Evolutionary conservation across 2,797 vertebrate genomes (phyloP).

Genomic region (Sebastolobus altivelis): DNA sequence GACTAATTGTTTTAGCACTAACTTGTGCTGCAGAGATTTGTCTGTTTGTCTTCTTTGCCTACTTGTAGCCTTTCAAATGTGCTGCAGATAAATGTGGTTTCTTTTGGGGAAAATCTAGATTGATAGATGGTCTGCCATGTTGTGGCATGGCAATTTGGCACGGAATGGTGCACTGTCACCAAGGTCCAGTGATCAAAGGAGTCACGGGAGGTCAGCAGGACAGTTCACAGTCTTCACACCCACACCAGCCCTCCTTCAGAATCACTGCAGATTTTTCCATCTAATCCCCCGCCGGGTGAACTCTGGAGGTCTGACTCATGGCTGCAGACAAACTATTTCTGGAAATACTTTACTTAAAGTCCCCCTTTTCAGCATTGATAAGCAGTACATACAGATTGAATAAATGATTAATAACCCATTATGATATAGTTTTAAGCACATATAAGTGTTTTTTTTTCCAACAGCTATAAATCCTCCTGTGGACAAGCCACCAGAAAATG

Average conservation of each 20-base stretch:
- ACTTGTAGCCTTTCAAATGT: constrained; percentile 6
- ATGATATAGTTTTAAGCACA: no score
- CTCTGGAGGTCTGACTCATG: constrained; percentile 26
- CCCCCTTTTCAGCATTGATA: not conserved
- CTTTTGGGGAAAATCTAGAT: constrained; percentile 37
- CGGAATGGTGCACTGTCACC: constrained; percentile 65
- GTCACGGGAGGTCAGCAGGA: constrained; percentile 67
- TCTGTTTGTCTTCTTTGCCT: not conserved
- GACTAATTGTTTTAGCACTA: not conserved
- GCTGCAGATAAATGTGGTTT: constrained; percentile 27
- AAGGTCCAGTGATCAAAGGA: constrained; percentile 77
- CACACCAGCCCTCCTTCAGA: constrained; percentile 23
- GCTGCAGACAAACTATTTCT: constrained; percentile 8
- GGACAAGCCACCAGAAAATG: not conserved
- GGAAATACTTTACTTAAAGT: not conserved
- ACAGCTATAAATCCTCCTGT: not conserved
- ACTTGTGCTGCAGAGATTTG: not conserved
- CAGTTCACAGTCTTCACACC: constrained; percentile 59
- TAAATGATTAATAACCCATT: not conserved
- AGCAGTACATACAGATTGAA: not conserved
- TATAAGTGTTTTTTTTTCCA: no score
- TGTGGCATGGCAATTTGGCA: constrained; percentile 70
- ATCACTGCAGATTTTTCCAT: constrained; percentile 42
- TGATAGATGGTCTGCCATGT: constrained; percentile 70
- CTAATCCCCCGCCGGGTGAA: constrained; percentile 30